Evolutionary conservation across 2,113 vertebrate genomes (phyloP), one percentile per base, ranked within the genome.

Genomic region (Psilopsiagon aymara): DNA sequence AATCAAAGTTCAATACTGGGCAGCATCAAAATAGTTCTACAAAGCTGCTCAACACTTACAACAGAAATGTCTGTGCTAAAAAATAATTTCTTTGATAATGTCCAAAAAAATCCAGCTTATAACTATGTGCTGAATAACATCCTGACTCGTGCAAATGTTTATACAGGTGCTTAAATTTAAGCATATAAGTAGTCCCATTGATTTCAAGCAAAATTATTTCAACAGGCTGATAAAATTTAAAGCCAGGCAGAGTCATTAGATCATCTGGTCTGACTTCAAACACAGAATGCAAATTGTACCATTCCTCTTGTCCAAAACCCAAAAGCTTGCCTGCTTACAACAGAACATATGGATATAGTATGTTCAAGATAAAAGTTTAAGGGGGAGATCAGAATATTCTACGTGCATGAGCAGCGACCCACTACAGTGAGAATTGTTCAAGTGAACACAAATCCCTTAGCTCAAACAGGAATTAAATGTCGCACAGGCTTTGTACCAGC

Each of bases 211-310:
- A 82, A 82, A 91, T 66, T 91, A 82, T 76, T 94, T 94, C 78
- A 92, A 69, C 49, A 89, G 82, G 27, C 51, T 95, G 93, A 91
- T 94, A 95, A 91, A 95, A 92, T 92, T 63, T 96, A 90, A 94
- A 90, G 90, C 29, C 69, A 81, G 29, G 47, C 33, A 92, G n/a
- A 90, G 55, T 43, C 68, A 84, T 88, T 92, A 94, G 76, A 68
- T 86, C 94, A 91, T 78, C 53, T 67, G 77, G 78, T 70, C 67
- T 86, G 63, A 88, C 67, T 82, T 92, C 59, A 87, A 90, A 59
- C 49, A 80, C 37, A 39, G 41, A 53, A 80, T 41, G 28, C 17
- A 83, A 51, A 86, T 88, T 86, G 76, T 76, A 53, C 35, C 3
- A 8, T 59, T 91, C 53, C 44, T 91, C 41, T 89, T 66, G 52